Conservation (phyloP, 2,113 vertebrate species). For the Sprattus sprattus region DNA sequence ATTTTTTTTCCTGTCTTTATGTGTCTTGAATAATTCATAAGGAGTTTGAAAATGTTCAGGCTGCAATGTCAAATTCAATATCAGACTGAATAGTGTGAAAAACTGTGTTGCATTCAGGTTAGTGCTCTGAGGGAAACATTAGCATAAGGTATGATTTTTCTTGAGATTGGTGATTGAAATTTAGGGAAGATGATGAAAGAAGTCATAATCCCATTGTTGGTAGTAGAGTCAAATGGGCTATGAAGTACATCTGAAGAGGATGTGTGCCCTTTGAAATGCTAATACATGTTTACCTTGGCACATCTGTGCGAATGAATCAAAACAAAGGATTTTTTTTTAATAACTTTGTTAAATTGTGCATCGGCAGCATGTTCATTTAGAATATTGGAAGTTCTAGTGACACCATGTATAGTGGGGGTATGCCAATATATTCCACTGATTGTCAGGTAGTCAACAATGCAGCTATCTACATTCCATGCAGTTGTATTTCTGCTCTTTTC, state of each 20-base stretch:
- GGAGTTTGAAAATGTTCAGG: neutral
- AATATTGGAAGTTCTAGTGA: neutral
- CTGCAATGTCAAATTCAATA: neutral
- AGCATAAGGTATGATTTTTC: neutral
- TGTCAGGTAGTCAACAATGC: neutral
- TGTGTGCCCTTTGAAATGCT: slow-evolving; percentile 8
- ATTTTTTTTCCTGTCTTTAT: neutral
- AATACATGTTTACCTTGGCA: neutral
- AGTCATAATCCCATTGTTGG: neutral
- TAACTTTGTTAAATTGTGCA: neutral
- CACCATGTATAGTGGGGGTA: neutral
- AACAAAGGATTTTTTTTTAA: neutral
- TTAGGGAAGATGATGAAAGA: neutral
- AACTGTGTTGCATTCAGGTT: neutral
- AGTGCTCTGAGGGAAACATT: neutral
- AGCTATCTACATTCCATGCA: neutral
- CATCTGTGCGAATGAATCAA: neutral
- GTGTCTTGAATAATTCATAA: neutral
- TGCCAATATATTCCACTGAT: neutral
- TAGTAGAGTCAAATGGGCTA: neutral
- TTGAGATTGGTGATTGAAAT: neutral
- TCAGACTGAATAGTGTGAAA: neutral
- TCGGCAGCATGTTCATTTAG: no score
- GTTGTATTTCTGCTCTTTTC: neutral
- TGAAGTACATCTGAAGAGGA: neutral